Conservation (phyloP, 2,113 vertebrate genomes). For the Pygoscelis antarcticus region DNA sequence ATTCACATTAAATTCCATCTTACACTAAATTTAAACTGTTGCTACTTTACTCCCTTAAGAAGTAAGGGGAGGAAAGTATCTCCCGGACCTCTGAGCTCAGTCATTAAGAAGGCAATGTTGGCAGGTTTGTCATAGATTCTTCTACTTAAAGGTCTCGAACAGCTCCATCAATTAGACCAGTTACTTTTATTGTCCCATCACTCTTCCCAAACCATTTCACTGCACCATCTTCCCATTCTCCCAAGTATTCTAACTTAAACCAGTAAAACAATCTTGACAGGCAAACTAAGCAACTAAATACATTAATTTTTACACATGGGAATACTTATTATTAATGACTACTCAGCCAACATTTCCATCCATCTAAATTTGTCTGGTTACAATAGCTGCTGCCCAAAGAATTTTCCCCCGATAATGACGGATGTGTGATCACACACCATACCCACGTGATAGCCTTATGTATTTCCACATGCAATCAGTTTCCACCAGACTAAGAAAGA, state of each 20-base stretch:
- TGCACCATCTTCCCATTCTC: background rate
- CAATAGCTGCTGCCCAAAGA: slow-evolving; percentile 25
- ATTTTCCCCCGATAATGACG: slow-evolving; percentile 2
- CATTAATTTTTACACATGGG: background rate
- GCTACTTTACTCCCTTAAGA: background rate
- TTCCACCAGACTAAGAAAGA: background rate
- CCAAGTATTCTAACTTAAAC: background rate
- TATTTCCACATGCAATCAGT: background rate
- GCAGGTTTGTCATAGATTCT: background rate
- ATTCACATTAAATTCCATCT: background rate
- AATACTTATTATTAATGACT: background rate
- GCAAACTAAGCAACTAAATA: background rate
- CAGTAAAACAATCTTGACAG: background rate
- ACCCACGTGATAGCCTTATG: background rate
- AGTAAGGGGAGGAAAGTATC: background rate
- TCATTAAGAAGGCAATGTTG: background rate
- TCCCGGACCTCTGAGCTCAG: background rate
- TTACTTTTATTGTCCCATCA: background rate
- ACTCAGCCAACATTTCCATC: background rate
- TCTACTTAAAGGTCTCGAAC: background rate
- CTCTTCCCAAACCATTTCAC: background rate
- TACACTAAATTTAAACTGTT: background rate
- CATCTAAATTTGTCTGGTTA: slow-evolving; percentile 26
- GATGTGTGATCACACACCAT: slow-evolving; percentile 2
- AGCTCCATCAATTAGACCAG: background rate